Conservation (phyloP, 2,113 vertebrate species). For the Pomatorhinus ruficollis region DNA sequence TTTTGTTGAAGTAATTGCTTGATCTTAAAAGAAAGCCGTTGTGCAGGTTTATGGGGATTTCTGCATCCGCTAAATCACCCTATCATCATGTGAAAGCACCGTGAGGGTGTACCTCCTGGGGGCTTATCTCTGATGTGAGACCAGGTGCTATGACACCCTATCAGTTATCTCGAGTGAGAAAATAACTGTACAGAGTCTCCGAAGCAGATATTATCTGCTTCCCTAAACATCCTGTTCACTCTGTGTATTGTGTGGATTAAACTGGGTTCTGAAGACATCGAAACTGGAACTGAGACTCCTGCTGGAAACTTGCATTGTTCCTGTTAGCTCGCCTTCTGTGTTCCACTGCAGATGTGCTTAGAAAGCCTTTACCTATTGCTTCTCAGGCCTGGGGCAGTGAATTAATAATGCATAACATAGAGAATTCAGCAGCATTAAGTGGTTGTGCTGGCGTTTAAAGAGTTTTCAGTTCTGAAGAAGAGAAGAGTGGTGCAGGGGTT, state of each 20-base stretch:
- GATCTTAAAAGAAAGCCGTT: neutral
- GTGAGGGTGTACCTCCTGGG: neutral
- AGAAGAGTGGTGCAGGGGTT: neutral
- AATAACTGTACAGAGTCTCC: neutral
- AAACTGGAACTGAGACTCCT: neutral
- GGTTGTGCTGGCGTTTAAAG: neutral
- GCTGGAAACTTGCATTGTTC: neutral
- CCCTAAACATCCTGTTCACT: slow-evolving; percentile 16
- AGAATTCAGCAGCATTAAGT: neutral
- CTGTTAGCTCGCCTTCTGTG: neutral
- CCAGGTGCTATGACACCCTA: neutral
- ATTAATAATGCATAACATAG: neutral
- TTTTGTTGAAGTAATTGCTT: neutral
- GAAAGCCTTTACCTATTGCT: neutral
- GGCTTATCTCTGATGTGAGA: slow-evolving; percentile 12
- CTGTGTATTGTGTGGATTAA: neutral
- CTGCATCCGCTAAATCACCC: neutral
- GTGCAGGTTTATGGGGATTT: neutral
- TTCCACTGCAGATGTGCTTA: neutral
- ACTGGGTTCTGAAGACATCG: neutral
- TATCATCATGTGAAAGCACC: neutral
- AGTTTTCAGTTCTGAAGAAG: neutral
- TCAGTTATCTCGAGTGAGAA: slow-evolving; percentile 32
- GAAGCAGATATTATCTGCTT: slow-evolving; percentile 36
- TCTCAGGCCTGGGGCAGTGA: neutral